Conservation (phyloP, 2,113 vertebrate genomes). For the Donacobius atricapilla region DNA sequence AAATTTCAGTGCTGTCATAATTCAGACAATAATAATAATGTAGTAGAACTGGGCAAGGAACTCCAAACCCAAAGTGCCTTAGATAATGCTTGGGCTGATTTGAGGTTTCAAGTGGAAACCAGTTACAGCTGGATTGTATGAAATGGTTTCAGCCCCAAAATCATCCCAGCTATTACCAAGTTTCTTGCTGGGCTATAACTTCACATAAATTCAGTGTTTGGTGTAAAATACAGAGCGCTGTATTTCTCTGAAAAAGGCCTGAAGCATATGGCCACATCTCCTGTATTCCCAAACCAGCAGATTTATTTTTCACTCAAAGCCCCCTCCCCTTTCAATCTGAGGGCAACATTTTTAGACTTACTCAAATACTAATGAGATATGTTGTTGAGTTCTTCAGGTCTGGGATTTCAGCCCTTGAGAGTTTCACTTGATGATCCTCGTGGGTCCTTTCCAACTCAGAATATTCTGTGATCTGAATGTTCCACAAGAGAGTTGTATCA, state of each 20-base stretch:
- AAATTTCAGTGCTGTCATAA: not conserved
- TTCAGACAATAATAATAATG: not conserved
- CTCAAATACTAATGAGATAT: not conserved
- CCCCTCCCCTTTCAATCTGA: not conserved
- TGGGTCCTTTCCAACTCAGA: not conserved
- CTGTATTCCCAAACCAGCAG: not conserved
- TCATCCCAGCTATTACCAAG: not conserved
- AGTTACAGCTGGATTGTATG: not conserved
- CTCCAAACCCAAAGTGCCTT: not conserved
- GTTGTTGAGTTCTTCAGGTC: not conserved
- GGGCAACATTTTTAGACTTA: not conserved
- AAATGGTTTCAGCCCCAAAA: not conserved
- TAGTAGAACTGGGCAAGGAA: not conserved
- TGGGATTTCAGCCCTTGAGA: not conserved
- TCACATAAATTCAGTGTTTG: not conserved
- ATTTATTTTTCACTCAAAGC: not conserved
- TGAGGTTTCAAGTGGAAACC: not conserved
- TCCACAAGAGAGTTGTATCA: not conserved
- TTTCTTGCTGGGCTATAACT: not conserved
- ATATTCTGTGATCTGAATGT: not conserved
- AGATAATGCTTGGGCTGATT: not conserved
- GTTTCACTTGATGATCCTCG: not conserved
- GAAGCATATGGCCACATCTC: not conserved
- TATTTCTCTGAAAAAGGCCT: not conserved
- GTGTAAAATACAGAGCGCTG: not conserved